Base-by-base conservation (phyloP, 2,888 invertebrate genomes). In the Melanargia galathea region DNA sequence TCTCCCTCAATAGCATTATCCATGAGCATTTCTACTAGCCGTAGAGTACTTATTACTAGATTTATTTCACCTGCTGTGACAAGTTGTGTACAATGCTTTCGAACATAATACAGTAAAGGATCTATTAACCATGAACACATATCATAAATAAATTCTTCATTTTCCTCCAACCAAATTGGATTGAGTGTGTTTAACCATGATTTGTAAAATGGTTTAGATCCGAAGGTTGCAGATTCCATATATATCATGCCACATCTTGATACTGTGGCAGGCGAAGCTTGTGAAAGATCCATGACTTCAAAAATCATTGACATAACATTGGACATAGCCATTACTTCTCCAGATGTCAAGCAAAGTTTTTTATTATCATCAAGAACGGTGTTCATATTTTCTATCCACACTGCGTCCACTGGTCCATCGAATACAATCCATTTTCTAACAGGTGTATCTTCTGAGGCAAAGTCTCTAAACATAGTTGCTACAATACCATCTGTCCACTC, bases 401-500 rank as follows among this genome's bases (percentile, higher is more conserved):
- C 95, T 2, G 97, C 96, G 83, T 97, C 97, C 2, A 97, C 96
- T 0, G 97, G 97, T 0, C 97, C 97, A 82, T 97, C 97, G 82
- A 98, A 98, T 59, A 98, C 95, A 48, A 98, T 94, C 98, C 98
- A 98, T 86, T 98, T 98, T 66, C 95, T 92, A 71, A 96, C 94
- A 0, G 94, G 92, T 0, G 94, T 94, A 33, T 95, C 94, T 18
- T 96, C 95, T 57, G 93, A 93, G 10, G 96, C 95, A 86, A 95
- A 95, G 77, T 93, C 92, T 75, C 98, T 88, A 86, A 96, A 97
- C 83, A 95, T 94, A 2, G 94, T 94, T 0, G 97, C 95, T 38
- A 96, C 95, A 33, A 98, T 94, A 6, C 97, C 97, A 81, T 97
- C 97, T 0, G 94, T 95, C 97, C 97, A 97, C 87, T 98, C 98